A percentile compares a stretch with the other conserved stretches of the same genome.
phyloP scores from a whole-genome alignment of 1,140 invertebrate genomes.

The Galendromus occidentalis region DNA sequence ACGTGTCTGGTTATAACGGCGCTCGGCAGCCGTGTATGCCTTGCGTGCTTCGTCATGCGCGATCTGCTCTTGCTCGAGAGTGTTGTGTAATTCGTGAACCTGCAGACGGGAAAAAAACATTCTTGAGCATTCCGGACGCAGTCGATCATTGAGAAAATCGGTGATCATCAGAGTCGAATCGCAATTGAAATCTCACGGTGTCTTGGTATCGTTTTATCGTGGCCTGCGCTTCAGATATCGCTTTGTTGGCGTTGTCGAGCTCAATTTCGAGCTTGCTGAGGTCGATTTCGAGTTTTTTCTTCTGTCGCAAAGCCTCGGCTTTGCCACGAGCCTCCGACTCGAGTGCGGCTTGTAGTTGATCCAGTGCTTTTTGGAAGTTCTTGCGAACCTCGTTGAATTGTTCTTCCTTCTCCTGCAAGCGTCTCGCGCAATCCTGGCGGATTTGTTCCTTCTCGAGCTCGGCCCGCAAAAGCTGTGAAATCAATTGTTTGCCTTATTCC shows the following conservation, averaged over 20 bases:
- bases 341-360: slow-evolving; percentile 11
- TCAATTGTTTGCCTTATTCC: too few relatives aligned
- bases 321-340: not conserved
- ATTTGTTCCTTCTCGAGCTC: slow-evolving; percentile 2
- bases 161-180: not conserved
- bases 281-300: not conserved
- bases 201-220: not conserved
- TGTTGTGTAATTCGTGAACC: not conserved
- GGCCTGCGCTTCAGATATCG: slow-evolving; percentile 2
- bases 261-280: not conserved
- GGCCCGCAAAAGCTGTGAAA: not conserved
- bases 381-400: slow-evolving; percentile 11
- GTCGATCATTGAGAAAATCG: not conserved
- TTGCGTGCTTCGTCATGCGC: slow-evolving; percentile 2
- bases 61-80: not conserved
- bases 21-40: not conserved
- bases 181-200: not conserved
- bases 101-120: not conserved
- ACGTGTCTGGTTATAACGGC: slow-evolving; percentile 10
- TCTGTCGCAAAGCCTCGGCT: not conserved
- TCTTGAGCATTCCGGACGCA: not conserved
- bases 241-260: not conserved
- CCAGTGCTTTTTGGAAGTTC: slow-evolving; percentile 15
- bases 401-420: not conserved
- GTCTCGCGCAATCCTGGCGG: not conserved